Percentiles rank a stretch among this genome's conserved stretches.
These are phyloP conservation scores for Teleogryllus occipitalis DNA, from an alignment of 1,140 invertebrate species.

Conservation along the genomic window DNA sequence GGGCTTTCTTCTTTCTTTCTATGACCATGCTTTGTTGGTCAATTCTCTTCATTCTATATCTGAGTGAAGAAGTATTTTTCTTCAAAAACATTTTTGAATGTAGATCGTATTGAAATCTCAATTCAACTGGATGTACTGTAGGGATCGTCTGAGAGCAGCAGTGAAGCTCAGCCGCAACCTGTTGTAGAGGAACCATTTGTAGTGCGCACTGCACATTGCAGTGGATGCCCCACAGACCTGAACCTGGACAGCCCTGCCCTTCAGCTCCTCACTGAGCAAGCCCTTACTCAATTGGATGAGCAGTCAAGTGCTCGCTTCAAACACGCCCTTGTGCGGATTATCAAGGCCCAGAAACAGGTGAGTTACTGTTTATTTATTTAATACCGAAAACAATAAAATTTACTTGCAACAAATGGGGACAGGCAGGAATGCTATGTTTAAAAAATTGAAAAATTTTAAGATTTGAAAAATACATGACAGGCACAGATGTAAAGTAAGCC, in stretches of 20 bases:
- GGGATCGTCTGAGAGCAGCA: neutral
- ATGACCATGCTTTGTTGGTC: too few relatives aligned
- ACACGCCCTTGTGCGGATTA: conserved; percentile 7
- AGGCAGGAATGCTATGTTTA: too few relatives aligned
- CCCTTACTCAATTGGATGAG: conserved; percentile 11
- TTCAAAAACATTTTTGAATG: too few relatives aligned
- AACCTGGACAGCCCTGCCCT: conserved; percentile 11
- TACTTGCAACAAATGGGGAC: neutral
- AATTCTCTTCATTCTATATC: too few relatives aligned
- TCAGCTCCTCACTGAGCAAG: conserved; percentile 7
- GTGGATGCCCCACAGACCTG: conserved; percentile 13
- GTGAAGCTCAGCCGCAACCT: neutral
- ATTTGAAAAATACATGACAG: too few relatives aligned
- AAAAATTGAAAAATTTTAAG: too few relatives aligned
- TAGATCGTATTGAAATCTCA: too few relatives aligned
- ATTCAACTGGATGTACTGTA: neutral
- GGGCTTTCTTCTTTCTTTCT: too few relatives aligned
- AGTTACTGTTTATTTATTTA: neutral
- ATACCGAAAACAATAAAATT: neutral
- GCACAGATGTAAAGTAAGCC: too few relatives aligned
- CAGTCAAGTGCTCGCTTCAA: neutral
- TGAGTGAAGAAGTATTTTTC: too few relatives aligned
- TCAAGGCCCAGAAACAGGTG: conserved; percentile 20
- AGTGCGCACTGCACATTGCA: neutral
- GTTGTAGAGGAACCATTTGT: conserved; percentile 15